Base-by-base conservation (phyloP, 1,140 invertebrate genomes). In the Akabosia matsudoensis region DNA sequence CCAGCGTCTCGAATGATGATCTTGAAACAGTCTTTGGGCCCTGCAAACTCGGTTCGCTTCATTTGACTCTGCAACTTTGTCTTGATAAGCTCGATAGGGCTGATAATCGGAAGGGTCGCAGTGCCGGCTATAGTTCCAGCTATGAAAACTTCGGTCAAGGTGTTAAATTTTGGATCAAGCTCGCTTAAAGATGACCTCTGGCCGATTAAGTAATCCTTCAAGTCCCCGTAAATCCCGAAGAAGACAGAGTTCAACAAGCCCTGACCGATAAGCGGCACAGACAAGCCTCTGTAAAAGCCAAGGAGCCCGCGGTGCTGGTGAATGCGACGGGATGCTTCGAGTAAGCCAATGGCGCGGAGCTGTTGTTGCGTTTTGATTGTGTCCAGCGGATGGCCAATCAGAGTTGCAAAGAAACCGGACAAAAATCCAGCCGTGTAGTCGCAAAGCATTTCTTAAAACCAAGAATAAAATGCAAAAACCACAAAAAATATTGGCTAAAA, bases 1-100 rank as follows among this genome's bases (percentile, higher is more conserved):
- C 37, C 37, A 18, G 37, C 37, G 7, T 45, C 37, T 45, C 18
- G 7, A 18, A 10, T 10, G 18, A 45, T 18, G 7, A 10, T 45
- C 18, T 10, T 7, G 18, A 7, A 45, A 18, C 37, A 45, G 37
- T 45, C 37, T 18, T 10, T 45, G 13, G 61, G 61, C 4, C 61
- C 61, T 31, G 7, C 22, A 31, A 67, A 67, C 10, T 14, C n/a
- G 13, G 1, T 67, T 28, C 30, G 22, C 28, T 67, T 31, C 61
- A 67, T 67, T 28, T 67, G 61, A 67, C 30, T 31, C 22, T 67
- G 61, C 3, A 67, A 30, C 22, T 67, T 67, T 2, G 61, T 67
- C 22, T 67, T 67, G 30, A 67, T 30, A 1, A 67, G 28, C 31
- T 67, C 61, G 4, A 67, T 2, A 2, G 30, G 61, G 1, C 26